Base-by-base conservation (phyloP, 2,113 vertebrate species). In the Ophthalmolycus amberensis region DNA sequence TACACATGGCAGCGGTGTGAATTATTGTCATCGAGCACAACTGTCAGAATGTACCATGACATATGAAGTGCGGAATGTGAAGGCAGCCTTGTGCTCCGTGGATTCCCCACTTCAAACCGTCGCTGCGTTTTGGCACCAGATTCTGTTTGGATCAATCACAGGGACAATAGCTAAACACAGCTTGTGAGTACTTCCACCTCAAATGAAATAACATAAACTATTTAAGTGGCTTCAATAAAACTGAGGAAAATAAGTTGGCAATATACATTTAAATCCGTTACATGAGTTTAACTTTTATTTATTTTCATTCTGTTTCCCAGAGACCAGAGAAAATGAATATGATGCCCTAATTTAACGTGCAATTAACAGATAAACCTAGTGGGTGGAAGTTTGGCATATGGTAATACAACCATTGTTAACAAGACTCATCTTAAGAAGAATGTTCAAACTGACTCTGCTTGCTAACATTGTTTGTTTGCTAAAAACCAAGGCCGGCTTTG, bases 21-120 rank as follows among this genome's bases (percentile, higher is more conserved):
- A 78, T 76, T 73, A 89, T 78, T 84, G 75, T 68, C 77, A 73
- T 75, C 5, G 48, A 85, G 69, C 69, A 44, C 69, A 80, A 70
- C 68, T 85, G 82, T 88, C 71, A 83, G 79, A 34, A 50, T 34
- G 40, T 37, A 46, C 67, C 54, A 48, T 77, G 68, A 75, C 79
- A 85, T 63, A 84, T 52, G 65, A 71, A 63, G 50, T 29, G 72
- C 40, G 75, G 86, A 84, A 84, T 82, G 80, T 68, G 34, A 67
- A 71, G 60, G 78, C 78, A 40, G 65, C 74, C 63, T 66, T 54
- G 65, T 65, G 74, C 59, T 81, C 42, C 27, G 52, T 38, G 65
- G 58, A 83, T 75, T 67, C 56, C 29, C 71, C 71, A 82, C 63
- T 63, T 75, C 66, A 60, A 78, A 80, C 69, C 75, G 76, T 69